Conservation (phyloP, 2,888 invertebrate genomes). For the Pseudococcus jackbeardsleyi region DNA sequence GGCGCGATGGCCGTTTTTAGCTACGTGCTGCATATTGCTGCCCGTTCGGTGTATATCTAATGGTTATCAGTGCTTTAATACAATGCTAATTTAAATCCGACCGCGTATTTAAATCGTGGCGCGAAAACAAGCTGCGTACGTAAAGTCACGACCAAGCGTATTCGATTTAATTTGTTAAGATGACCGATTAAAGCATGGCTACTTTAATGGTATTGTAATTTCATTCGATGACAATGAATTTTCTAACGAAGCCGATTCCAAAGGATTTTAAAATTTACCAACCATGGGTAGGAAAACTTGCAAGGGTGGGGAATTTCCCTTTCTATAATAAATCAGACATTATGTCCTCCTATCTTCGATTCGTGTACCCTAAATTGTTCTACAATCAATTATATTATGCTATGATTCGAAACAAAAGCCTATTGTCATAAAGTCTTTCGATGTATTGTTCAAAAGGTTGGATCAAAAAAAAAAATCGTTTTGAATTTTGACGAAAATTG, state of each 20-base stretch:
- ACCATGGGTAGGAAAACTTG: neutral
- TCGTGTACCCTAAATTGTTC: conserved; percentile 7
- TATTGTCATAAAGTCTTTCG: neutral
- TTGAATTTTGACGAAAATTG: too few species aligned
- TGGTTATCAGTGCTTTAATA: conserved; percentile 43
- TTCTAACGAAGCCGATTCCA: neutral
- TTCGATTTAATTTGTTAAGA: conserved; percentile 44
- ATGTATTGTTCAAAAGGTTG: neutral
- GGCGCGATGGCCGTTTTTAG: conserved; percentile 38
- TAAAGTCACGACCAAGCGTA: neutral
- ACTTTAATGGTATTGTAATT: neutral
- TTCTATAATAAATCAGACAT: neutral
- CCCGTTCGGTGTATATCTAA: conserved; percentile 12
- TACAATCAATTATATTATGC: neutral
- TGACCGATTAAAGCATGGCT: conserved; percentile 33
- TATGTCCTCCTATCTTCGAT: conserved; percentile 28
- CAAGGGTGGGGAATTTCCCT: neutral
- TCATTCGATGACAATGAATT: neutral
- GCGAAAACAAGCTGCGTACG: neutral
- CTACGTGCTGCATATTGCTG: neutral
- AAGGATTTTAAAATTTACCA: neutral
- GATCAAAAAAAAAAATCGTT: too few species aligned
- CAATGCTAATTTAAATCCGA: conserved; percentile 47
- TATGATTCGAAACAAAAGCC: conserved; percentile 2
- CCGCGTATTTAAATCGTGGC: neutral